phyloP scores from a whole-genome alignment of 92 coral and sea anemone genomes.

The Epizoanthus stellaris region DNA sequence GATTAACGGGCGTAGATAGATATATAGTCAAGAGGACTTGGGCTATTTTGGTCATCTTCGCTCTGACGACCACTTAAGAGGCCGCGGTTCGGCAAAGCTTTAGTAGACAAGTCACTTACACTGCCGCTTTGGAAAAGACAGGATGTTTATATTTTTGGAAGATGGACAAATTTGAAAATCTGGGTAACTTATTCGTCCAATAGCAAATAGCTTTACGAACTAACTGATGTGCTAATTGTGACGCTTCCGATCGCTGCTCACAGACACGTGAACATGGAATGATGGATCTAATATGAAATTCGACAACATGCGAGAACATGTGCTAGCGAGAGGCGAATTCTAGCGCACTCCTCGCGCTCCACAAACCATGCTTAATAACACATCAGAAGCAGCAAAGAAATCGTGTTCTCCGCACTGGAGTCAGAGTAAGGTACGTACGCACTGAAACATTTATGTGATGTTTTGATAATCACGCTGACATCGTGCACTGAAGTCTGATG shows the following conservation, averaged over 20 bases:
- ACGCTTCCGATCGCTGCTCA: slow-evolving; percentile 26
- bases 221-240: slow-evolving; percentile 38
- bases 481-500: slow-evolving; percentile 32
- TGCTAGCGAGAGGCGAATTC: slow-evolving; percentile 24
- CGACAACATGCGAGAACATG: slow-evolving; percentile 27
- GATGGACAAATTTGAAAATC: slow-evolving; percentile 36
- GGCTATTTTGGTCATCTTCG: slow-evolving; percentile 12
- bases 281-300: slow-evolving; percentile 9
- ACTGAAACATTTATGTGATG: slow-evolving; percentile 23
- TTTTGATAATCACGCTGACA: slow-evolving; percentile 46
- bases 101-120: background rate
- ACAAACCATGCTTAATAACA: slow-evolving; percentile 16
- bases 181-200: slow-evolving; percentile 31
- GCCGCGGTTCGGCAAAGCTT: slow-evolving; percentile 19
- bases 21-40: background rate
- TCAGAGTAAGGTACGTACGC: slow-evolving; percentile 37
- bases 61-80: slow-evolving; percentile 8
- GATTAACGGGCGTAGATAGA: background rate
- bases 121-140: slow-evolving; percentile 23
- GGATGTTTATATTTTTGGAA: slow-evolving; percentile 43
- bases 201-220: slow-evolving; percentile 27
- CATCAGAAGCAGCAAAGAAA: slow-evolving; percentile 21
- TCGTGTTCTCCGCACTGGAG: slow-evolving; percentile 21
- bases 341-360: background rate
- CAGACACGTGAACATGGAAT: slow-evolving; percentile 26